phyloP scores from a whole-genome alignment of 2,113 vertebrate genomes.

The Panthera leo region DNA sequence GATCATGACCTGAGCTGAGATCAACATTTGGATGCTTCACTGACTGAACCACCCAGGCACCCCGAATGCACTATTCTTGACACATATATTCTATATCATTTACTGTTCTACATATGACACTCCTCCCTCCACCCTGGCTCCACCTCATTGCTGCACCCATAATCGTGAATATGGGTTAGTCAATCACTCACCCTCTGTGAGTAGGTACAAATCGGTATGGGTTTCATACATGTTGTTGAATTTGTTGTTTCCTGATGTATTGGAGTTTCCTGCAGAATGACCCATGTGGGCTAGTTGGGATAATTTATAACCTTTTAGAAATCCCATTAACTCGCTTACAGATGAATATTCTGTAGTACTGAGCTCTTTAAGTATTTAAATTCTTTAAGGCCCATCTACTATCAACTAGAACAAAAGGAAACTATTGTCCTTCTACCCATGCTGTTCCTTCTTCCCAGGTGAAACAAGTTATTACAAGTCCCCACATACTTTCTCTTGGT shows the following conservation, averaged over 20 bases:
- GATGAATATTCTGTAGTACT: neutral
- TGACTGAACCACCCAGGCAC: no score
- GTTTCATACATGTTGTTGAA: neutral
- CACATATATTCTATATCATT: neutral
- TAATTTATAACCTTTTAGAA: constrained; percentile 19
- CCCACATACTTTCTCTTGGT: neutral
- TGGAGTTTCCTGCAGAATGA: neutral
- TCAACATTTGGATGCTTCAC: no score
- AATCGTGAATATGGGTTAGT: neutral
- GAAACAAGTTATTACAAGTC: neutral
- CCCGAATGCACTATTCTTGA: neutral
- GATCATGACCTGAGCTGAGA: no score
- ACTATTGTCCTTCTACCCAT: no score
- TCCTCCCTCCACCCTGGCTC: no score
- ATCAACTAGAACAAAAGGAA: neutral
- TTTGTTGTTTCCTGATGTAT: constrained; percentile 49
- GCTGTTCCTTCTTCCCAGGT: neutral
- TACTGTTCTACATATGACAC: neutral
- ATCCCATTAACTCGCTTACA: neutral
- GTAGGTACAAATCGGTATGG: neutral
- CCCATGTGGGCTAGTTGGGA: neutral
- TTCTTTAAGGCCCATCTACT: neutral
- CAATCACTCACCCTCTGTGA: neutral
- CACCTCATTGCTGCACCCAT: neutral
- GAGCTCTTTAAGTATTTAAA: neutral